Evolutionary conservation across 2,888 invertebrate species (phyloP).

Genomic region (Periphyllus acericola): DNA sequence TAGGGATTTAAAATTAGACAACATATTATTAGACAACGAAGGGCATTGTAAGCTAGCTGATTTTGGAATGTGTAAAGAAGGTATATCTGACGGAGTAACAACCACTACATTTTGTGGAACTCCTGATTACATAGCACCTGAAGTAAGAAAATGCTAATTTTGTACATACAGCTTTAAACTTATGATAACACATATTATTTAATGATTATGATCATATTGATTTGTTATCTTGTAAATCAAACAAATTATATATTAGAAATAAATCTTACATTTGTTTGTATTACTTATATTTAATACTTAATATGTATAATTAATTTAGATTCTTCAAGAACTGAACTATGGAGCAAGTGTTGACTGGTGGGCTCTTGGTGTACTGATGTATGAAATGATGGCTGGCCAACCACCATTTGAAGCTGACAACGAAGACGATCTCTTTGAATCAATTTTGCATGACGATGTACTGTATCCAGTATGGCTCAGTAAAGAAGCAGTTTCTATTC

Average conservation of each 20-base stretch:
- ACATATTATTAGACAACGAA: conserved; percentile 95
- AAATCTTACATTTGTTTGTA: background rate
- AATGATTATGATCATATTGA: background rate
- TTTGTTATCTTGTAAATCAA: background rate
- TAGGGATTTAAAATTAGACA: conserved; percentile 97
- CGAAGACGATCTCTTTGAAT: conserved; percentile 98
- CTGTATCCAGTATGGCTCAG: conserved; percentile 97
- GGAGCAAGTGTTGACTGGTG: conserved; percentile 94
- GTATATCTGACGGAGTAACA: conserved; percentile 86
- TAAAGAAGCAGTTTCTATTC: conserved; percentile 88
- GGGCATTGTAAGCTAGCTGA: conserved; percentile 94
- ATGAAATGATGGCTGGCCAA: conserved; percentile 99
- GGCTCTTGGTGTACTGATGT: conserved; percentile 97
- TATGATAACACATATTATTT: background rate
- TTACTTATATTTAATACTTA: background rate
- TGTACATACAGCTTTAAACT: background rate
- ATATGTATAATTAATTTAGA: conserved; percentile 68
- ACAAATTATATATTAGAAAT: background rate
- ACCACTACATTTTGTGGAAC: conserved; percentile 99
- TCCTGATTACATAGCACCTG: conserved; percentile 98
- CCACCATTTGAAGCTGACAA: conserved; percentile 99
- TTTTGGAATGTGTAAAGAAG: conserved; percentile 99
- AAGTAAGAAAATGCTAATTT: conserved; percentile 69
- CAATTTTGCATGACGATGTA: conserved; percentile 97
- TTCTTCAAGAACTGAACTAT: conserved; percentile 91